Conservation (phyloP, 1,140 invertebrate genomes). For the Agrilus planipennis region DNA sequence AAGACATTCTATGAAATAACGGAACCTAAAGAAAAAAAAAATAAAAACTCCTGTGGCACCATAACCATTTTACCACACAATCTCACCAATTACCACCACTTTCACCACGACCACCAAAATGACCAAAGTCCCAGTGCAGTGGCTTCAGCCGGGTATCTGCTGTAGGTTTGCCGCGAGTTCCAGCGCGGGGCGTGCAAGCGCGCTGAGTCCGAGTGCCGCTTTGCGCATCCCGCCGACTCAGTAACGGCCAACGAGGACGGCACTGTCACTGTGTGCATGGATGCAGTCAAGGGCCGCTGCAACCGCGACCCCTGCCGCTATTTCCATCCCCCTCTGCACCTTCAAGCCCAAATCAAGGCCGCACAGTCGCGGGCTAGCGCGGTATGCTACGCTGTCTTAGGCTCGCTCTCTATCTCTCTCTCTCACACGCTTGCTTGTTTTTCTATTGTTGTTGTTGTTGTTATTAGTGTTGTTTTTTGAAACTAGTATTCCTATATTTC, state of each 20-base stretch:
- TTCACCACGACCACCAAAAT: too few relatives aligned
- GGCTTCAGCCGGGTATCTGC: conserved; percentile 29
- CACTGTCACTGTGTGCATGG: conserved; percentile 97
- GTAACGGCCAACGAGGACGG: conserved; percentile 88
- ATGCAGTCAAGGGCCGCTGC: conserved; percentile 94
- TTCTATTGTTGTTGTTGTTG: conserved; percentile 9
- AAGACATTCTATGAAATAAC: too few relatives aligned
- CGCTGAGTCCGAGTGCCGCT: conserved; percentile 90
- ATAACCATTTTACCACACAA: too few relatives aligned
- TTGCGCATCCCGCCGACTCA: conserved; percentile 92
- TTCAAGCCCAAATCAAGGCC: conserved; percentile 97
- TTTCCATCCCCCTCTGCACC: conserved; percentile 95
- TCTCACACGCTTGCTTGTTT: conserved; percentile 14
- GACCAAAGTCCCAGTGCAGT: too few relatives aligned
- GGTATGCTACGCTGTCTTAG: conserved; percentile 65
- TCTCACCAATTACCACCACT: too few relatives aligned
- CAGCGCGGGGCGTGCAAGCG: conserved; percentile 95
- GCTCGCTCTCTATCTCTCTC: conserved; percentile 30
- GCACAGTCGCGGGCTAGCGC: conserved; percentile 87
- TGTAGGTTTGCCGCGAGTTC: conserved; percentile 96
- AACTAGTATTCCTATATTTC: neutral
- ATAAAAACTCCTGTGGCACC: too few relatives aligned
- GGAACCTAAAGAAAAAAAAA: too few relatives aligned
- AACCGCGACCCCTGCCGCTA: conserved; percentile 92
- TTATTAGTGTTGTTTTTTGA: neutral